Evolutionary conservation across 2,797 vertebrate genomes (phyloP), one percentile per base, ranked within the genome.

Genomic region (Ceryle rudis): DNA sequence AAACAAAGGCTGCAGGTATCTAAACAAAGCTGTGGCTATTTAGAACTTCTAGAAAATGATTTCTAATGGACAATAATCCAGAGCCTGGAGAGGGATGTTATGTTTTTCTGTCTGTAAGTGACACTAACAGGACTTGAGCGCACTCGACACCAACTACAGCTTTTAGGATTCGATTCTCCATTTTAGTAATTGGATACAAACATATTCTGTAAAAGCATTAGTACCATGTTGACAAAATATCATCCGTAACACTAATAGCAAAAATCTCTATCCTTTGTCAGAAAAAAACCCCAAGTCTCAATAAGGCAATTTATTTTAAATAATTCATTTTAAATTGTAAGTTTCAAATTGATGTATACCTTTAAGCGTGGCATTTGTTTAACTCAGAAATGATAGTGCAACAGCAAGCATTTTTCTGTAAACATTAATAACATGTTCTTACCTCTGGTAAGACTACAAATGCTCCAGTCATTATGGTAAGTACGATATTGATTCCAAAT

Each of bases 381-480:
- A n/a, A 23, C 61, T 72, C 10, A 52, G 37, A 33, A 17, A 11
- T 9, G 54, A 25, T 85, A 10, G 19, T 39, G 26, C 35, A 60
- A 2, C 7, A 54, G 10, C 31, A 29, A 89, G 23, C 1, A 11
- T 51, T 81, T 52, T 61, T 49, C 12, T 80, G 55, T 62, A 21
- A 75, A 29, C 15, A 35, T 67, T 47, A 71, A 44, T 37, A 65
- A 31, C 6, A 16, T 10, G 14, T 21, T 29, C 98, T 98, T 94
- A 99, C 99, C 99, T 99, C 99, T 47, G 99, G 99, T n/a, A 99
- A 97, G 28, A 99, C 99, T 5, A 99, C 98, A 93, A 99, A 99
- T 11, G 99, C 99, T 95, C 99, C 99, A 0, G 99, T 99, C 99
- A 99, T 99, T 82, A 99, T 97, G 23, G 99, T 99, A 25, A 99